Conservation (phyloP, 2,888 invertebrate species). For the Eilema caniola region DNA sequence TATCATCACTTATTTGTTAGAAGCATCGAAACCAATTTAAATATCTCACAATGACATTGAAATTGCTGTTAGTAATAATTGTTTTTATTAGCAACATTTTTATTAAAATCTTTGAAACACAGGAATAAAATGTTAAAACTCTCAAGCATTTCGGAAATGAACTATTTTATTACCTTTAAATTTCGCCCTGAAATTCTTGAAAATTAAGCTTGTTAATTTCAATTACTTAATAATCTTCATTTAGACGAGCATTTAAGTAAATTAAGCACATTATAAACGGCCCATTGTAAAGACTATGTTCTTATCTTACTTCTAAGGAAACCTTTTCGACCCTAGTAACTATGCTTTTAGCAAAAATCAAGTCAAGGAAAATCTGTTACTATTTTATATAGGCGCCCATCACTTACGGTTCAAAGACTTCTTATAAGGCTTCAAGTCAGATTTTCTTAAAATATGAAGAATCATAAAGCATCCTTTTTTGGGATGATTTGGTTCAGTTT, state of each 20-base stretch:
- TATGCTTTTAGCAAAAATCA: slow-evolving; percentile 22
- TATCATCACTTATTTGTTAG: too few species aligned
- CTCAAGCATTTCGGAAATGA: background rate
- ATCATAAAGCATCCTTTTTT: background rate
- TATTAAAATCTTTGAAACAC: background rate
- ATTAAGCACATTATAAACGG: slow-evolving; percentile 20
- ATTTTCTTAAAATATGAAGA: background rate
- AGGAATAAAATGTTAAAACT: background rate
- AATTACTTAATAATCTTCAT: slow-evolving; percentile 37
- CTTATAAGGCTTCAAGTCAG: too few species aligned
- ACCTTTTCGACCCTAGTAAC: slow-evolving; percentile 18
- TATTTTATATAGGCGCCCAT: background rate
- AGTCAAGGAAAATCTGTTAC: slow-evolving; percentile 7
- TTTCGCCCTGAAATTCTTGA: slow-evolving; percentile 19
- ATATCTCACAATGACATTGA: too few species aligned
- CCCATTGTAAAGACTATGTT: slow-evolving; percentile 14
- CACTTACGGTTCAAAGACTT: background rate
- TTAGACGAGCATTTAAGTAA: slow-evolving; percentile 26
- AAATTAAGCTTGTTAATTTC: slow-evolving; percentile 32
- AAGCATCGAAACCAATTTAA: too few species aligned
- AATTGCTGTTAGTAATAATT: too few species aligned
- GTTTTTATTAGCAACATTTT: too few species aligned
- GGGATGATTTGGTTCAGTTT: background rate
- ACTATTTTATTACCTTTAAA: background rate
- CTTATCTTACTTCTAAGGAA: slow-evolving; percentile 12